Evolutionary conservation across 1,140 invertebrate species (phyloP), one percentile per base, ranked within the genome.

Genomic region (Lepidotrigona ventralis): DNA sequence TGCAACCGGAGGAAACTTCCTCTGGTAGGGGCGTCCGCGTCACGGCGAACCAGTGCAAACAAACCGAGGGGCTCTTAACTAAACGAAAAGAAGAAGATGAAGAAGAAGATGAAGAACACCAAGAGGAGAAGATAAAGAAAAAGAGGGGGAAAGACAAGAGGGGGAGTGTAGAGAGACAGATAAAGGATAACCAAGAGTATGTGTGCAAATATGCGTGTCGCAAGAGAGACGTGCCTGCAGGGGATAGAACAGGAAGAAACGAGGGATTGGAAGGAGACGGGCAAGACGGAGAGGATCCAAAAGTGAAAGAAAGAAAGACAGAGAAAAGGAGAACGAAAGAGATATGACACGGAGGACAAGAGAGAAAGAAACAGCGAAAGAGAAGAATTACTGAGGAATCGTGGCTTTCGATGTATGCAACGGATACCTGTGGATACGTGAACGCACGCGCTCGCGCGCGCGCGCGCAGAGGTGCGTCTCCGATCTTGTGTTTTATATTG

Each of bases 401-500:
- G 76, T 79, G 39, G 53, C 15, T 70, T 70, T 46, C n/a, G 73
- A 39, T 60, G 81, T 78, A 29, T 46, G 81, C n/a, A 53, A 78
- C 53, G 19, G 21, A 74, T 60, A 63, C 68, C 51, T 72, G 64
- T 60, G 70, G 46, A 70, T 69, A 26, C 15, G 56, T 63, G 56
- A 17, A 60, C 54, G 73, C n/a, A n/a, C n/a, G n/a, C n/a, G n/a
- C n/a, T n/a, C 63, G 71, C 69, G 73, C 54, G 73, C 63, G 71
- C 69, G 73, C 60, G 73, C 23, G 66, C 39, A 74, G 73, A 81
- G 84, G 86, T 82, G 86, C 81, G 80, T 70, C 89, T 84, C 74
- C 68, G 89, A 90, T 90, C 89, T 90, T 90, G 85, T 85, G 89
- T 90, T 90, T 89, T 91, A 90, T 90, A 91, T 92, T 90, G 89